Base-by-base conservation (phyloP, 1,140 invertebrate species). In the Laupala kohalensis region DNA sequence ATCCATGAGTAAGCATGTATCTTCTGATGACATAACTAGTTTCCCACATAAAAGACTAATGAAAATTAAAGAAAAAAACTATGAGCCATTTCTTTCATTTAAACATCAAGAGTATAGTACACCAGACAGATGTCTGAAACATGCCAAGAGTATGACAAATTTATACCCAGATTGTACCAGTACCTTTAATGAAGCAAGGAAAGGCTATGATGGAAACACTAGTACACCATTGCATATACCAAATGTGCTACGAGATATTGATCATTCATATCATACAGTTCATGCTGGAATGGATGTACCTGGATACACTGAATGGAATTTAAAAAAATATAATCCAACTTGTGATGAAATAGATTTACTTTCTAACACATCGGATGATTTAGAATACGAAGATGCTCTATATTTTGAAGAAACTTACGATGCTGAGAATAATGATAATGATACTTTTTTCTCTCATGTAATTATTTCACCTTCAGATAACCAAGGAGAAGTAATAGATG, bases 251-350 rank as follows among this genome's bases (percentile, higher is more conserved):
- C 24, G 15, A 19, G 67, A 53, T 26, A 15, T 26, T 24, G 65
- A 69, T 23, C 53, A 26, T 25, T 67, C 37, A 6, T 74, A 74
- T 66, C 73, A 74, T 62, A 74, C 73, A 25, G 53, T 74, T 23
- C 73, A 74, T 67, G 73, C 73, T 13, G 73, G 73, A 26, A 72
- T 69, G 67, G 23, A 37, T 24, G 26, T 29, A 28, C 67, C 67
- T 29, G 29, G 29, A 68, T 27, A 68, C 27, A 24, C 29, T n/a
- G 62, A 64, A 2, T 64, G 26, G 63, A 63, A 66, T 3, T 26
- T 26, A 25, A 65, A 71, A 23, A 23, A 63, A 6, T 64, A 64
- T 3, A 25, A 71, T 24, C 25, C 30, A 3, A 65, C 6, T n/a
- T 23, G 65, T 19, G 65, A 28, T 30, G 70, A 71, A 24, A 9